Conservation (phyloP, 2,113 vertebrate genomes). For the Micronycteris hirsuta region DNA sequence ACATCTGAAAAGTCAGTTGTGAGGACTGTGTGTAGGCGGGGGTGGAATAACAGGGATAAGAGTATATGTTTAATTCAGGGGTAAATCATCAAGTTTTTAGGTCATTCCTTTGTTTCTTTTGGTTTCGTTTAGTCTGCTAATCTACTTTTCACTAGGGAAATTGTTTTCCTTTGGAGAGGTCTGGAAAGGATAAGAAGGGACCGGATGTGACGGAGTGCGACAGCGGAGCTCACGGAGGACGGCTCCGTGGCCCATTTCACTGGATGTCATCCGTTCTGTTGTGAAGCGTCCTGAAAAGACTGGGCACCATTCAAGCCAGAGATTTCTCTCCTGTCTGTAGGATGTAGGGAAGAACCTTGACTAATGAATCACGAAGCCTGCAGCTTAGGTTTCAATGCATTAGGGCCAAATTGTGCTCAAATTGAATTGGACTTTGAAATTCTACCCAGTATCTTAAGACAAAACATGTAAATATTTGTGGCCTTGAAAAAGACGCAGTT, state of each 20-base stretch:
- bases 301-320: neutral
- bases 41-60: neutral
- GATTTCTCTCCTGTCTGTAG: neutral
- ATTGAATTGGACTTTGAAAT: slow-evolving; percentile 91
- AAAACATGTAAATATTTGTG: slow-evolving; percentile 98
- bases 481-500: slow-evolving; percentile 91
- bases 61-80: neutral
- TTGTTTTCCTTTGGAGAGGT: neutral
- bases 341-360: neutral
- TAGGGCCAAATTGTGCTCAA: slow-evolving; percentile 82
- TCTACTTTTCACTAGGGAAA: neutral
- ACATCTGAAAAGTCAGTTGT: neutral
- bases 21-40: neutral
- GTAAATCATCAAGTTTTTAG: neutral
- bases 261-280: neutral
- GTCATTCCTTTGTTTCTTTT: neutral
- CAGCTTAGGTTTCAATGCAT: slow-evolving; percentile 83
- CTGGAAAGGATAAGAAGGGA: neutral
- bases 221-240: neutral
- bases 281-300: slow-evolving; percentile 9
- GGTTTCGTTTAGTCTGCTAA: neutral
- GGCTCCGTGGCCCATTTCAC: neutral
- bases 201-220: neutral
- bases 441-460: slow-evolving; percentile 90
- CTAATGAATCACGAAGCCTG: slow-evolving; percentile 74